phyloP scores from a whole-genome alignment of 2,888 invertebrate genomes.

The Callimorpha dominula region DNA sequence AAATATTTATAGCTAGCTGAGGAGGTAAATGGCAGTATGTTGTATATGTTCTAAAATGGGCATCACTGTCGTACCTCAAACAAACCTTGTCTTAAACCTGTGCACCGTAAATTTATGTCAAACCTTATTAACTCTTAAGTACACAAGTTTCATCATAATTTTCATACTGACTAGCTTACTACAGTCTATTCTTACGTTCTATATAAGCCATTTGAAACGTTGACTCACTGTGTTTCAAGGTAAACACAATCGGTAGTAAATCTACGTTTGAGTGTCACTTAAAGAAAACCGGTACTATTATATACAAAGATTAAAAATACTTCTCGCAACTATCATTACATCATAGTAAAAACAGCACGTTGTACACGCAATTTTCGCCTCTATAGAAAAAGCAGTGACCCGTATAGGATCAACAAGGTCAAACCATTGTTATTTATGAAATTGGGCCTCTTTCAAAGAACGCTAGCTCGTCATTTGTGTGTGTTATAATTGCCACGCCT shows the following conservation, averaged over 20 bases:
- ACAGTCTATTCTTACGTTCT: background rate
- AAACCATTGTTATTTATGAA: slow-evolving; percentile 16
- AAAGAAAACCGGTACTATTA: slow-evolving; percentile 7
- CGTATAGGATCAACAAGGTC: slow-evolving; percentile 19
- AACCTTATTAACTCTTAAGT: background rate
- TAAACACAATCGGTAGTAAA: background rate
- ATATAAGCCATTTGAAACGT: background rate
- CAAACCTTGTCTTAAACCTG: background rate
- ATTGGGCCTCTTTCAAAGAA: slow-evolving; percentile 17
- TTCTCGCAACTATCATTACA: slow-evolving; percentile 14
- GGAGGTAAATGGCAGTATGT: no score
- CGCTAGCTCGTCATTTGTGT: background rate
- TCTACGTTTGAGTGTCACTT: background rate
- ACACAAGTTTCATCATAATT: background rate
- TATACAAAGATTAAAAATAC: background rate
- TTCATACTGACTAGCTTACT: background rate
- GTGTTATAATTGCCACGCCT: slow-evolving; percentile 6
- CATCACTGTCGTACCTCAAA: background rate
- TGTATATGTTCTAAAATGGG: background rate
- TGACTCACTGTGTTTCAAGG: slow-evolving; percentile 5
- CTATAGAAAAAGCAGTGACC: slow-evolving; percentile 21
- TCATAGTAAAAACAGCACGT: slow-evolving; percentile 13
- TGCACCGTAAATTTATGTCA: background rate
- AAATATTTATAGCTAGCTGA: no score
- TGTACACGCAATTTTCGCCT: slow-evolving; percentile 14